These are phyloP conservation scores for Campaea margaritaria DNA, from an alignment of 2,888 invertebrate species.

Conservation along the genomic window DNA sequence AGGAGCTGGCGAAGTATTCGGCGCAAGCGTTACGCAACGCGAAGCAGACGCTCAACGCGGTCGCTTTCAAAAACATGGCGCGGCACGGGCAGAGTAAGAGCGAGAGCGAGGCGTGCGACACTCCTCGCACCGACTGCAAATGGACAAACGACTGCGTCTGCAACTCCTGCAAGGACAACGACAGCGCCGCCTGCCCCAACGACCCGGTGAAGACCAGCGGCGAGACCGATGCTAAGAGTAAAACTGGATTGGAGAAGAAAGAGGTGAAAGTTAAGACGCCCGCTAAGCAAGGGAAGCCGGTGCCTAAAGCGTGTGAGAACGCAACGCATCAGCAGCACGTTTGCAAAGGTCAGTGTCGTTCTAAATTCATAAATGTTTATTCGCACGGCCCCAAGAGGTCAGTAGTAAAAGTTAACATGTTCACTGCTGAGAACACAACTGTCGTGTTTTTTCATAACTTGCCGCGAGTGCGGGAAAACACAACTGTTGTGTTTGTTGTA, in stretches of 20 bases:
- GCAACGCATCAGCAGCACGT: slow-evolving; percentile 74
- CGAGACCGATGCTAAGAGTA: slow-evolving; percentile 56
- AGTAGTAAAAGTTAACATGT: too few species aligned
- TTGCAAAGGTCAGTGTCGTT: slow-evolving; percentile 71
- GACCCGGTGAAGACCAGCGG: slow-evolving; percentile 67
- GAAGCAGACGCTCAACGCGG: slow-evolving; percentile 72
- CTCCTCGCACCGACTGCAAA: slow-evolving; percentile 71
- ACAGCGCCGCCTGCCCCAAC: slow-evolving; percentile 56
- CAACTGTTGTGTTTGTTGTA: too few species aligned
- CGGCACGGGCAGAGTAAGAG: slow-evolving; percentile 70
- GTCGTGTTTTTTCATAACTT: too few species aligned
- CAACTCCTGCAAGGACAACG: slow-evolving; percentile 62
- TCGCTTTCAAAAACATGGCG: slow-evolving; percentile 70
- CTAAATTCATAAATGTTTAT: too few species aligned
- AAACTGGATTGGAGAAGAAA: slow-evolving; percentile 51
- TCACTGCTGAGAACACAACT: too few species aligned
- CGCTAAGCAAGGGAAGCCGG: slow-evolving; percentile 57
- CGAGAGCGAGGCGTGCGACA: slow-evolving; percentile 73
- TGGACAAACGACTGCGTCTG: slow-evolving; percentile 77
- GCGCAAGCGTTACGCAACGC: slow-evolving; percentile 74
- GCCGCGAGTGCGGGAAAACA: too few species aligned
- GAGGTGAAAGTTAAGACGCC: slow-evolving; percentile 46
- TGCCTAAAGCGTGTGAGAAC: slow-evolving; percentile 72
- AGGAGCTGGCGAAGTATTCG: slow-evolving; percentile 73
- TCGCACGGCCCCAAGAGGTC: too few species aligned